Evolutionary conservation across 2,888 invertebrate genomes (phyloP).

Genomic region (Fragum whitleyi): DNA sequence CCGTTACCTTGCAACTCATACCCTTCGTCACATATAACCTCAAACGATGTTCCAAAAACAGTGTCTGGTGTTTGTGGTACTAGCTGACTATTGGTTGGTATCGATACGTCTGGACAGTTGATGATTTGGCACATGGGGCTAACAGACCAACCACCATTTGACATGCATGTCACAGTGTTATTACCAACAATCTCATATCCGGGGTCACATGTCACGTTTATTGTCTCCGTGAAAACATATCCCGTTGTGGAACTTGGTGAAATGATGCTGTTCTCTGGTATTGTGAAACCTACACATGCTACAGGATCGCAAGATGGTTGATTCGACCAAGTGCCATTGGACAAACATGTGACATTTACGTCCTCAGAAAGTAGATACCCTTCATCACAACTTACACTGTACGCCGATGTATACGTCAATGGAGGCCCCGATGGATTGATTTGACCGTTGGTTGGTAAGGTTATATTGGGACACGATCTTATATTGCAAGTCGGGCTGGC

Average conservation of each 20-base stretch:
- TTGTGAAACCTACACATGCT: neutral
- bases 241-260: neutral
- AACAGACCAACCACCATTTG: slow-evolving; percentile 6
- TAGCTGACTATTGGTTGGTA: neutral
- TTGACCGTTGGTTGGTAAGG: neutral
- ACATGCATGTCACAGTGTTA: neutral
- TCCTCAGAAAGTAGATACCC: neutral
- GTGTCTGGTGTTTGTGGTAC: neutral
- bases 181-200: neutral
- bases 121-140: neutral
- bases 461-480: slow-evolving; percentile 1
- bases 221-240: neutral
- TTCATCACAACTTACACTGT: neutral
- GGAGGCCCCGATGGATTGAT: neutral
- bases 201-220: neutral
- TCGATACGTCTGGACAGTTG: neutral
- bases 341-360: slow-evolving; percentile 7
- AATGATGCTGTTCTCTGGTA: slow-evolving; percentile 8
- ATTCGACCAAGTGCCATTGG: slow-evolving; percentile 8
- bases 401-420: neutral
- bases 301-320: neutral
- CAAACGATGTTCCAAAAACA: neutral
- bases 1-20: neutral
- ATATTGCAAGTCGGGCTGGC: neutral
- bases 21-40: slow-evolving; percentile 1